Base-by-base conservation (phyloP, 2,113 vertebrate species). In the Sialia sialis region DNA sequence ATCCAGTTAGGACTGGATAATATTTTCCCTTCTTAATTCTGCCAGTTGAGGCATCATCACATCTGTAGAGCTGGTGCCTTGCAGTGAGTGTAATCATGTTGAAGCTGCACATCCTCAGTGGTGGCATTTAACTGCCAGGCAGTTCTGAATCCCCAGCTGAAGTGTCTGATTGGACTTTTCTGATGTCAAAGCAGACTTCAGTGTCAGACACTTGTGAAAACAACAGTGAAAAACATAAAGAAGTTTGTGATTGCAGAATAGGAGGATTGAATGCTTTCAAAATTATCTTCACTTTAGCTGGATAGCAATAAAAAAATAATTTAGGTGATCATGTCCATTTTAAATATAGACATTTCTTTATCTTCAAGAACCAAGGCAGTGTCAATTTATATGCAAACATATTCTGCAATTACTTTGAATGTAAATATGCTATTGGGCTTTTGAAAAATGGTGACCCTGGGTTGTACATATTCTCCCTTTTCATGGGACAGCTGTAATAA, bases 341-440 rank as follows among this genome's bases (percentile, higher is more conserved):
- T 84, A 72, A 64, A 17, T 72, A 64, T 51, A 75, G 85, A 80
- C 27, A 63, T 89, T 77, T 79, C 81, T 95, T 96, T 93, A 72
- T 84, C 75, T 94, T 84, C 30, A 43, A 95, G 68, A 68, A 92
- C 82, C 48, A 93, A 62, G 63, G 20, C 70, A 89, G 27, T 51
- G 75, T 94, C 69, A 94, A 97, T 95, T 96, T 84, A 90, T 93
- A 95, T 95, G 93, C 87, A 92, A 84, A 93, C 89, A 67, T 84
- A 92, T 91, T 96, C 91, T 88, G 27, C 74, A 96, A 66, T 97
- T 96, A 91, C 74, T 96, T 66, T 89, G 80, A 76, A 87, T 67
- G 74, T 96, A 97, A 97, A 90, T 89, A 90, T 84, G 64, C 46
- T 72, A 69, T 86, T 21, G 56, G 64, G 41, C 48, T 87, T 86